Evolutionary conservation across 2,113 vertebrate genomes (phyloP).

Genomic region (Gavia stellata): DNA sequence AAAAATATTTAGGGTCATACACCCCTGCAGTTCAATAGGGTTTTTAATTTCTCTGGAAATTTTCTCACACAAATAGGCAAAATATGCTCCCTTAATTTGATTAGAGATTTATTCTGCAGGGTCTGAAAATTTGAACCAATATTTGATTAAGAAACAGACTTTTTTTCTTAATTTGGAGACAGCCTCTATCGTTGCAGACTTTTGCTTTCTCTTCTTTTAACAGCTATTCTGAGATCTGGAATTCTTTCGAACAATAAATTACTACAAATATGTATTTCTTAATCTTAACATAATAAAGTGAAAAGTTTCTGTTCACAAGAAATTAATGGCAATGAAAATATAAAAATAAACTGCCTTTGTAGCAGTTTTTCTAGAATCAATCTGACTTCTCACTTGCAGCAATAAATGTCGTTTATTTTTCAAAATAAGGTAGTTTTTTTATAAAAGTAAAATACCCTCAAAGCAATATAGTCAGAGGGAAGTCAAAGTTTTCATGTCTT

Average conservation of each 20-base stretch:
- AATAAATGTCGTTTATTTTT: not conserved
- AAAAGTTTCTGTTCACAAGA: not conserved
- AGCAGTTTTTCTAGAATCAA: not conserved
- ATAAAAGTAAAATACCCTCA: not conserved
- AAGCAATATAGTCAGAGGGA: not conserved
- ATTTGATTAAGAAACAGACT: not conserved
- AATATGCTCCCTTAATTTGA: not conserved
- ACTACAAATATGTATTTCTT: not conserved
- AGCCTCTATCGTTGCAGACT: not conserved
- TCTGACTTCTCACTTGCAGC: not conserved
- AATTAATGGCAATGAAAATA: not conserved
- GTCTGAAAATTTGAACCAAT: not conserved
- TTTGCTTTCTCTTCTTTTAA: not conserved
- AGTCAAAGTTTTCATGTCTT: not conserved
- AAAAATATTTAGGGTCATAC: not conserved
- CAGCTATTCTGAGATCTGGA: not conserved
- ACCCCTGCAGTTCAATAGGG: not conserved
- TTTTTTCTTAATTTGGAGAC: not conserved
- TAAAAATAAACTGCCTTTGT: not conserved
- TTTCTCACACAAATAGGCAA: not conserved
- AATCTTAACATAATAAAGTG: not conserved
- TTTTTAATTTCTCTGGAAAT: not conserved
- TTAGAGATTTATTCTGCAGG: not conserved
- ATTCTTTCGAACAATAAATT: not conserved
- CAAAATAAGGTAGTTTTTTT: not conserved